Conservation (phyloP, 2,797 vertebrate species). For the Natrix natrix region DNA sequence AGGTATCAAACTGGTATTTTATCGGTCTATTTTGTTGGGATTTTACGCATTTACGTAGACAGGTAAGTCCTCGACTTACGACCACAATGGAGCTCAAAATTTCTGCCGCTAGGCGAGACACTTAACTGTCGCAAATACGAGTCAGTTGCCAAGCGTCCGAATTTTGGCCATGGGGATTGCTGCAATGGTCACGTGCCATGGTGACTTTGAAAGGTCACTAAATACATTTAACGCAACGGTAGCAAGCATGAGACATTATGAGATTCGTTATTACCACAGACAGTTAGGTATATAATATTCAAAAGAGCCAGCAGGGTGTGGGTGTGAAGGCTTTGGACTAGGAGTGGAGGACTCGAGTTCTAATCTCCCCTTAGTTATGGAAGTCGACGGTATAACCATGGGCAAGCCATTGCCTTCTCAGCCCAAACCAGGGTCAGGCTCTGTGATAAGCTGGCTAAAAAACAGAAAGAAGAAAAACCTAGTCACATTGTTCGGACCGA, state of each 20-base stretch:
- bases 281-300: neutral
- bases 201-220: neutral
- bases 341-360: neutral
- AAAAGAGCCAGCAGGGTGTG: neutral
- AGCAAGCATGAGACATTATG: neutral
- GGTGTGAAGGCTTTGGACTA: neutral
- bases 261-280: neutral
- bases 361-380: neutral
- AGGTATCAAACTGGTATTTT: neutral
- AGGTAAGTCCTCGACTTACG: neutral
- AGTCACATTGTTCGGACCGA: neutral
- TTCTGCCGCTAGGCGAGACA: no score
- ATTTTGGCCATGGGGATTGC: neutral
- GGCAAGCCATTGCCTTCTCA: neutral
- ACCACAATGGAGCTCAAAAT: no score
- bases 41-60: neutral
- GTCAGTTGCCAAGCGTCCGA: neutral
- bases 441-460: neutral
- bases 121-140: neutral
- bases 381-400: neutral
- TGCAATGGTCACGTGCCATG: neutral
- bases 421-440: neutral
- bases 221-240: fast-evolving
- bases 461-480: neutral
- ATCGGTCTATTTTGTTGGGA: neutral